Evolutionary conservation across 2,888 invertebrate genomes (phyloP).

Genomic region (Melieria picta): DNA sequence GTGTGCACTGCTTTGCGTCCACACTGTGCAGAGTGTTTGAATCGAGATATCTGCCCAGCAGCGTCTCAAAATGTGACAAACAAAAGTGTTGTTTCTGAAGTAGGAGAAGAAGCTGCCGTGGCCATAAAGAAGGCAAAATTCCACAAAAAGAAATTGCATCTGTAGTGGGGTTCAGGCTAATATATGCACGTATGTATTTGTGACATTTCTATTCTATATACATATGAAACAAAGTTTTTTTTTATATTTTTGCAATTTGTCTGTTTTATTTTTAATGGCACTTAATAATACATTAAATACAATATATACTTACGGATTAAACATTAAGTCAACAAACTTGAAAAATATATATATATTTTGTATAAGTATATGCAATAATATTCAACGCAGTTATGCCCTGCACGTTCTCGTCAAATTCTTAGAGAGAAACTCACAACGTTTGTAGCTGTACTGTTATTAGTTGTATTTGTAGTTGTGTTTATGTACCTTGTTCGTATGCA

Average conservation of each 20-base stretch:
- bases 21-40: constrained; percentile 84
- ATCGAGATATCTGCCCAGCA: constrained; percentile 82
- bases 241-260: constrained; percentile 8
- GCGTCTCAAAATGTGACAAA: neutral
- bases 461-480: neutral
- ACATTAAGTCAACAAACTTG: constrained; percentile 19
- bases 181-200: too few relatives aligned
- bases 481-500: neutral
- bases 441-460: neutral
- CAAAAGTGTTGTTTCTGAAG: neutral
- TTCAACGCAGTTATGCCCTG: neutral
- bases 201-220: too few relatives aligned
- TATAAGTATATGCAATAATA: neutral
- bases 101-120: neutral
- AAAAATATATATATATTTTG: neutral
- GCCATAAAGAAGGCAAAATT: neutral
- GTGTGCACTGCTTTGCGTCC: constrained; percentile 87
- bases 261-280: constrained; percentile 42
- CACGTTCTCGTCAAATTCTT: neutral
- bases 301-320: constrained; percentile 3
- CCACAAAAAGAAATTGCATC: neutral
- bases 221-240: constrained; percentile 9
- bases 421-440: neutral
- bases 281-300: constrained; percentile 41
- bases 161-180: neutral